phyloP scores from a whole-genome alignment of 2,113 vertebrate genomes.

The Bubo scandiacus region DNA sequence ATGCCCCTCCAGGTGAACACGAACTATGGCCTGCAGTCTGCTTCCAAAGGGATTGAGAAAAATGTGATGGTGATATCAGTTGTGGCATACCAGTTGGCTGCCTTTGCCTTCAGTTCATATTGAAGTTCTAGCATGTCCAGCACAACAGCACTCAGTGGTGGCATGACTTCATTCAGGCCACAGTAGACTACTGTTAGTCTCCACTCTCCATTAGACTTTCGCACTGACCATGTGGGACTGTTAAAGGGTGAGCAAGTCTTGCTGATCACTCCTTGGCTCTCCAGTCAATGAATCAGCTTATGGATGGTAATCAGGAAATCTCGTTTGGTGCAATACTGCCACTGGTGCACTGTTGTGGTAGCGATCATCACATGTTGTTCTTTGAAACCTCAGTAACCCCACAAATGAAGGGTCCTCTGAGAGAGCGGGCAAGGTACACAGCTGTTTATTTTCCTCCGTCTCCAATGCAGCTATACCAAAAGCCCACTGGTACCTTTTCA shows the following conservation, averaged over 20 bases:
- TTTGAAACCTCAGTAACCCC: background rate
- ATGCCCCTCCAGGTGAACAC: no score
- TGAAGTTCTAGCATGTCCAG: background rate
- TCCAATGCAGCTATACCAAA: no score
- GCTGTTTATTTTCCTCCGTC: no score
- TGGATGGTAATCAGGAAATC: background rate
- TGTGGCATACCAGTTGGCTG: background rate
- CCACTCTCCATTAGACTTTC: background rate
- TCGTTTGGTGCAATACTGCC: background rate
- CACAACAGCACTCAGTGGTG: background rate
- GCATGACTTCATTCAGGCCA: background rate
- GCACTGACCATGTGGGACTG: background rate
- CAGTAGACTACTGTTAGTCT: background rate
- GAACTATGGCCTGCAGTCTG: background rate
- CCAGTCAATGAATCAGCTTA: background rate
- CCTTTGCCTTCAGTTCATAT: background rate
- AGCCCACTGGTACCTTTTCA: no score
- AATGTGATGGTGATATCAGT: background rate
- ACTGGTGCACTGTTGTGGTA: no score
- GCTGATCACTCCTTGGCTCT: background rate
- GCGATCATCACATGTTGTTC: background rate
- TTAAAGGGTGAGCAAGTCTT: background rate
- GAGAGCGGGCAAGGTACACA: background rate
- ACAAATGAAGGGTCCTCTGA: background rate
- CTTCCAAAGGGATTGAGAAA: background rate